phyloP scores from a whole-genome alignment of 23 tunicate species.

The Halocynthia aurantium region DNA sequence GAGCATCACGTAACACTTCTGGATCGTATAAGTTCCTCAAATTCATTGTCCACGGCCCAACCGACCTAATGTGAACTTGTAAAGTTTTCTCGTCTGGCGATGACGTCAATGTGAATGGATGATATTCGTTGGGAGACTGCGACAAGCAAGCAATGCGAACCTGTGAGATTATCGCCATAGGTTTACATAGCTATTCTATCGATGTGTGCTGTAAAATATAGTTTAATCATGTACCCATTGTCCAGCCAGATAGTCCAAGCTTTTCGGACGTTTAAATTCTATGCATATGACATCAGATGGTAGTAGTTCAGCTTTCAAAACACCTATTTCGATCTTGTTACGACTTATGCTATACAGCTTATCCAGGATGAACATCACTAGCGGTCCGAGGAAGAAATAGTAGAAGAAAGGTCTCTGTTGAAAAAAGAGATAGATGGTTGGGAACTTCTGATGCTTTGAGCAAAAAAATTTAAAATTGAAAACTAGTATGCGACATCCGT shows the following conservation, averaged over 20 bases:
- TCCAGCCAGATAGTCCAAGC: constrained; percentile 74
- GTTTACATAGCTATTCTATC: too few species aligned
- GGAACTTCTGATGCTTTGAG: too few species aligned
- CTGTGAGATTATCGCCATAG: constrained; percentile 10
- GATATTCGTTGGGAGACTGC: constrained; percentile 81
- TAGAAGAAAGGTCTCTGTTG: constrained; percentile 65
- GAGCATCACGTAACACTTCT: constrained; percentile 44
- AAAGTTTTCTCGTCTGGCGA: constrained; percentile 82
- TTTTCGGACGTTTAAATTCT: constrained; percentile 43
- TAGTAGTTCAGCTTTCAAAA: constrained; percentile 59
- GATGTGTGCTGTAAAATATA: too few species aligned
- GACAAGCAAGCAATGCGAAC: constrained; percentile 80
- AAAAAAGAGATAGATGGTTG: not conserved
- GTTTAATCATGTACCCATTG: constrained; percentile 71
- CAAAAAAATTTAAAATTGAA: too few species aligned
- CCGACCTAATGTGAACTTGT: constrained; percentile 82
- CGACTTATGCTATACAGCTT: constrained; percentile 69
- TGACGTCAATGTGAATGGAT: constrained; percentile 94
- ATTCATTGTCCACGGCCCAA: constrained; percentile 97
- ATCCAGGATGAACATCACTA: constrained; percentile 46
- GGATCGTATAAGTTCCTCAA: constrained; percentile 58
- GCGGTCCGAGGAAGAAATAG: constrained; percentile 61
- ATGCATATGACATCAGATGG: constrained; percentile 66
- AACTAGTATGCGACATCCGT: too few species aligned
- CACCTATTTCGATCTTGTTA: constrained; percentile 25